Base-by-base conservation (phyloP, 2,113 vertebrate genomes). In the Heliornis fulica region DNA sequence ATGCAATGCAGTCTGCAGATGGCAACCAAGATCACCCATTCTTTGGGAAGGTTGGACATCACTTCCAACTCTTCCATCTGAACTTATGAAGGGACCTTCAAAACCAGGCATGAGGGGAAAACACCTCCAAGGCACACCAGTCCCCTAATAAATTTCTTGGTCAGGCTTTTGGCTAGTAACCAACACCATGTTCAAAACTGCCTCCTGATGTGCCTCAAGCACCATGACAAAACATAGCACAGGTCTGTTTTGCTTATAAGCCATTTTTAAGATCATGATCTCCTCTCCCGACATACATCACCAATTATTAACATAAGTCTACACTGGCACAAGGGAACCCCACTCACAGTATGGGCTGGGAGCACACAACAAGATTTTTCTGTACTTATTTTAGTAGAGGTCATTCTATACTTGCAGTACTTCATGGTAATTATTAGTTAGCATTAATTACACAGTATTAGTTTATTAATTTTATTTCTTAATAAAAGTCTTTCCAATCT, bases 91-190 rank as follows among this genome's bases (percentile, higher is more conserved):
- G 15, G 54, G 50, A 50, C 17, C 31, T 15, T 66, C 22, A 89
- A 51, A 6, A 32, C 1, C 14, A 43, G 14, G 15, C 3, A 1
- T 17, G 14, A 84, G 36, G 9, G 7, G 8, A 3, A 87, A n/a
- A 10, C 32, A 38, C 38, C 50, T 38, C 45, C 41, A 64, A 63
- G 45, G 61, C 15, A 64, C 22, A 41, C 8, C 20, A 53, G 22
- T 32, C 5, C 22, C 28, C 7, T 19, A 23, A 34, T 38, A 6
- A 53, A 56, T 78, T 71, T 81, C 50, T 78, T 63, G 10, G 7
- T 48, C 68, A 41, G 9, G 31, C 29, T 59, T 34, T 63, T 50
- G 22, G 28, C 31, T 63, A 48, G 16, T 38, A 89, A 76, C 9
- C 8, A 23, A 71, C 10, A 79, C 17, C 11, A 83, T 11, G 14